Base-by-base conservation (phyloP, 2,113 vertebrate genomes). In the Podocnemis expansa region DNA sequence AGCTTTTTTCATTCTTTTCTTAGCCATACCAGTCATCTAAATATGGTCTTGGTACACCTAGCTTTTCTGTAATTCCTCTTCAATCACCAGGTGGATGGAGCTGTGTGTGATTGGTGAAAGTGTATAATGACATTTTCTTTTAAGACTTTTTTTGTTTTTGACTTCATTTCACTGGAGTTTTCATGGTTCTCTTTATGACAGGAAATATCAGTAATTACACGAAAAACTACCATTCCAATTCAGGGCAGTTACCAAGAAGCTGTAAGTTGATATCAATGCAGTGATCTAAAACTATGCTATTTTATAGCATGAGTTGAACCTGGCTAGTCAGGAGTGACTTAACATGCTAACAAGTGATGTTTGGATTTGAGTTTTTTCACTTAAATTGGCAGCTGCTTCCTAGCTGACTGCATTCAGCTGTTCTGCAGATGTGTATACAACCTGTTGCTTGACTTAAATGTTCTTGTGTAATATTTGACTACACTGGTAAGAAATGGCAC, bases 31-130 rank as follows among this genome's bases (percentile, higher is more conserved):
- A 47, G 54, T 41, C 43, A 25, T 29, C n/a, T 27, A 29, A 8
- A 22, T 21, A n/a, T 2, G 2, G 13, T 24, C 24, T 75, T 67
- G 6, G n/a, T 87, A 79, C n/a, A 24, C 1, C 0, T 41, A 1
- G 19, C 0, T 0, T 13, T 91, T 34, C 29, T 2, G 24, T 67
- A n/a, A n/a, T 67, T 31, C 60, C 34, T 60, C 29, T 67, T 67
- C n/a, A 34, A n/a, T 67, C 8, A 70, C 38, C n/a, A 70, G 63
- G 19, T 38, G 19, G 34, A 67, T 67, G 63, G 34, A 75, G 43
- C 38, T 76, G 8, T 76, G 41, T 6, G 13, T 76, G 25, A 24
- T 76, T 25, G n/a, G 63, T 38, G 63, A 22, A 9, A n/a, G 8
- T 19, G 31, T 67, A 67, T 17, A 67, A 21, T 19, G 14, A 16